Evolutionary conservation across 2,797 vertebrate genomes (phyloP).

Genomic region (Poeciliopsis turneri): DNA sequence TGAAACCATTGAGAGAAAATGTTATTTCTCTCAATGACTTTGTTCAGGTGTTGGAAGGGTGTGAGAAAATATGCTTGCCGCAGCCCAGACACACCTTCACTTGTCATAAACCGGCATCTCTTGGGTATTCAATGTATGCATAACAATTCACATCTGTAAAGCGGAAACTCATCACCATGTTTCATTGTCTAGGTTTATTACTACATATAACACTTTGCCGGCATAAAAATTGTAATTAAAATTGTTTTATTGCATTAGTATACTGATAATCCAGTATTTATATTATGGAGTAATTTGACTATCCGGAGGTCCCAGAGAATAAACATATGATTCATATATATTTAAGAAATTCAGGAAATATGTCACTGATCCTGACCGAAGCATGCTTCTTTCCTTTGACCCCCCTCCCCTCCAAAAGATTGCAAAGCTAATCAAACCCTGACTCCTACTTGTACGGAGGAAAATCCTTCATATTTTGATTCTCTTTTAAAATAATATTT

Average conservation of each 20-base stretch:
- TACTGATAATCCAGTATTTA: background rate
- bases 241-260: background rate
- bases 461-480: background rate
- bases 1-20: background rate
- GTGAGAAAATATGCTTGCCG: background rate
- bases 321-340: background rate
- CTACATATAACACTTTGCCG: background rate
- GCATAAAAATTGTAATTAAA: too few species aligned
- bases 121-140: background rate
- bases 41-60: background rate
- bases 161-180: background rate
- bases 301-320: background rate
- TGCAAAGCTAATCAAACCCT: background rate
- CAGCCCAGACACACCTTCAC: background rate
- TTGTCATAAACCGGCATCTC: background rate
- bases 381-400: background rate
- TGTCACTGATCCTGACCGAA: background rate
- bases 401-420: background rate
- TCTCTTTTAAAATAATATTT: background rate
- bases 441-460: background rate
- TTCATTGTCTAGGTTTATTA: background rate
- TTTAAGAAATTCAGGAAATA: background rate
- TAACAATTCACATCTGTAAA: background rate
- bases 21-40: background rate
- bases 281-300: background rate